Evolutionary conservation across 2,113 vertebrate species (phyloP).

Genomic region (Gracilinanus agilis): DNA sequence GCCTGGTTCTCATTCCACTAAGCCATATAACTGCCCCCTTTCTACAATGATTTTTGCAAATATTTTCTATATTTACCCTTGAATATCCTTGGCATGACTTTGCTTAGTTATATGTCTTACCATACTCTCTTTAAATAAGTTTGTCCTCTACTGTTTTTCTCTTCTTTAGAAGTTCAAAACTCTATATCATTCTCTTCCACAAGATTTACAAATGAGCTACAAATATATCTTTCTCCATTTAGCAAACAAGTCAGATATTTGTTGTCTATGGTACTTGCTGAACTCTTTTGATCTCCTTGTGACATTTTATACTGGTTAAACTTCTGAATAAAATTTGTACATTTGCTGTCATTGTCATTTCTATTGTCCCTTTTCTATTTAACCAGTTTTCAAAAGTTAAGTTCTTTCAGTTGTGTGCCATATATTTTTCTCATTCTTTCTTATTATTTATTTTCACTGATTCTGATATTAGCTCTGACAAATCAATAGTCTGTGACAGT

Average conservation of each 20-base stretch:
- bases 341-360: background rate
- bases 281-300: background rate
- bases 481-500: background rate
- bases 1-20: too few relatives aligned
- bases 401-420: background rate
- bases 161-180: background rate
- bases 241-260: background rate
- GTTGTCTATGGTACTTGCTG: background rate
- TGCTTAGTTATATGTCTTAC: background rate
- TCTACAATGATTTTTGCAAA: background rate
- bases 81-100: background rate
- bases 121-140: background rate
- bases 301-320: background rate
- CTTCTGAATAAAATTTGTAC: background rate
- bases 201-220: background rate
- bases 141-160: background rate
- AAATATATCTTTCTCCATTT: background rate
- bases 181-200: background rate
- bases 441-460: background rate
- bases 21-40: too few relatives aligned
- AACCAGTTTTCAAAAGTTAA: background rate
- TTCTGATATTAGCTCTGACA: slow-evolving; percentile 1
- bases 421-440: background rate
- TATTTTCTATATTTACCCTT: background rate
- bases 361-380: background rate